These are phyloP conservation scores for Sakesphorus luctuosus DNA, from an alignment of 2,113 vertebrate genomes.

Conservation along the genomic window DNA sequence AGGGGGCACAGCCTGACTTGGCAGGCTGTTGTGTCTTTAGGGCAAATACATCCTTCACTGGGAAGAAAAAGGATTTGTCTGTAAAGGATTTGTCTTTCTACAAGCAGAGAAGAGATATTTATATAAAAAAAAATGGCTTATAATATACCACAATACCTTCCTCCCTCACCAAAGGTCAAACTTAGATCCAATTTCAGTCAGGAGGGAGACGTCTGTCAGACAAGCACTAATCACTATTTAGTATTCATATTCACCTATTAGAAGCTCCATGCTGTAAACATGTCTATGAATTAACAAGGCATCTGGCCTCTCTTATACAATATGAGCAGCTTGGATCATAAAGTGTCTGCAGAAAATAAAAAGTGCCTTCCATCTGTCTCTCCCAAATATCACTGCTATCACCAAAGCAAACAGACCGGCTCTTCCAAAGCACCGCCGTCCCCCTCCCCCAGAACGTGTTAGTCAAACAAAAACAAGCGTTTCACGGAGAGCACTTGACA, in stretches of 20 bases:
- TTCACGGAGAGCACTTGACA: constrained; percentile 36
- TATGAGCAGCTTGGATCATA: constrained; percentile 78
- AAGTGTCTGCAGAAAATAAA: constrained; percentile 78
- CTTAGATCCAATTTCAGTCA: constrained; percentile 72
- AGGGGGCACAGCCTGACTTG: not conserved
- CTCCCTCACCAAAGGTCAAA: constrained; percentile 69
- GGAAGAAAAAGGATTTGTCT: not conserved
- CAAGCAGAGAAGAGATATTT: not conserved
- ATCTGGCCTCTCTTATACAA: constrained; percentile 77
- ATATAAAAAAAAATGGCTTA: not conserved
- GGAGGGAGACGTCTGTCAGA: constrained; percentile 74
- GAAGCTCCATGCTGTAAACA: constrained; percentile 74
- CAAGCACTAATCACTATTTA: constrained; percentile 77
- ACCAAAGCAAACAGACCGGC: constrained; percentile 74
- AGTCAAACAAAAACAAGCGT: constrained; percentile 70
- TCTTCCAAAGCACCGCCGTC: constrained; percentile 53
- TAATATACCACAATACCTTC: constrained; percentile 60
- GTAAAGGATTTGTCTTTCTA: constrained; percentile 8
- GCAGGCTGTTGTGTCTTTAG: not conserved
- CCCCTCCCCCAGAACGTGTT: constrained; percentile 66
- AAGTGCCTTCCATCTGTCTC: constrained; percentile 78
- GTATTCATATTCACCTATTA: constrained; percentile 78
- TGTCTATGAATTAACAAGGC: constrained; percentile 79
- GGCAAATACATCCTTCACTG: not conserved
- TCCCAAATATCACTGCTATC: constrained; percentile 73